These are phyloP conservation scores for Leucania comma DNA, from an alignment of 2,888 invertebrate genomes.

Conservation along the genomic window DNA sequence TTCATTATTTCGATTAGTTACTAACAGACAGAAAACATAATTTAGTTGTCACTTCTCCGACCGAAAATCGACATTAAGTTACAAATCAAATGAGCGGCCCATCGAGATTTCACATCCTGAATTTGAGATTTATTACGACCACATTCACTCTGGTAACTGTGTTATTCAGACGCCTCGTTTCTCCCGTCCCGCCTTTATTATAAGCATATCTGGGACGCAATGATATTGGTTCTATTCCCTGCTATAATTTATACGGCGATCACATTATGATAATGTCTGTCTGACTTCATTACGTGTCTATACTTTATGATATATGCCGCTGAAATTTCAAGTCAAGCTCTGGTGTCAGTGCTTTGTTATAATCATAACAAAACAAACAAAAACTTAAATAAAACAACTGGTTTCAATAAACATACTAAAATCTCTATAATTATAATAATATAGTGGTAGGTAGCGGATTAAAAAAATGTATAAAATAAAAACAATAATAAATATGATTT, in stretches of 20 bases:
- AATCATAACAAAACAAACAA: too few species aligned
- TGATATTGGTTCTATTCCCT: slow-evolving; percentile 36
- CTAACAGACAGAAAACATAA: neutral
- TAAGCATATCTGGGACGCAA: slow-evolving; percentile 28
- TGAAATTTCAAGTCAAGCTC: neutral
- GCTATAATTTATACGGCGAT: slow-evolving; percentile 47
- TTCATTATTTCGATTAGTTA: neutral
- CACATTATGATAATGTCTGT: slow-evolving; percentile 30
- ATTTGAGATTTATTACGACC: slow-evolving; percentile 50
- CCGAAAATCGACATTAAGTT: slow-evolving; percentile 21
- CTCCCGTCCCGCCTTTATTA: slow-evolving; percentile 30
- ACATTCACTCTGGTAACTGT: slow-evolving; percentile 42
- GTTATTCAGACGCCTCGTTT: slow-evolving; percentile 47
- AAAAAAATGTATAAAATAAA: too few species aligned
- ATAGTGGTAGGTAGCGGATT: too few species aligned
- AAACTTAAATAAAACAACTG: too few species aligned
- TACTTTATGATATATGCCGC: slow-evolving; percentile 24
- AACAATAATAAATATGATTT: too few species aligned
- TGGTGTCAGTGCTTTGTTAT: too few species aligned
- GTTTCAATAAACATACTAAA: too few species aligned
- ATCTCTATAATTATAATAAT: too few species aligned
- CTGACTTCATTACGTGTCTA: slow-evolving; percentile 1
- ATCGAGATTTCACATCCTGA: slow-evolving; percentile 38
- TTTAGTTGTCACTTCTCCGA: neutral
- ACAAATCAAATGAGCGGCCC: slow-evolving; percentile 14